Conservation (phyloP, 2,888 invertebrate species). For the Acanthacorydalis orientalis region DNA sequence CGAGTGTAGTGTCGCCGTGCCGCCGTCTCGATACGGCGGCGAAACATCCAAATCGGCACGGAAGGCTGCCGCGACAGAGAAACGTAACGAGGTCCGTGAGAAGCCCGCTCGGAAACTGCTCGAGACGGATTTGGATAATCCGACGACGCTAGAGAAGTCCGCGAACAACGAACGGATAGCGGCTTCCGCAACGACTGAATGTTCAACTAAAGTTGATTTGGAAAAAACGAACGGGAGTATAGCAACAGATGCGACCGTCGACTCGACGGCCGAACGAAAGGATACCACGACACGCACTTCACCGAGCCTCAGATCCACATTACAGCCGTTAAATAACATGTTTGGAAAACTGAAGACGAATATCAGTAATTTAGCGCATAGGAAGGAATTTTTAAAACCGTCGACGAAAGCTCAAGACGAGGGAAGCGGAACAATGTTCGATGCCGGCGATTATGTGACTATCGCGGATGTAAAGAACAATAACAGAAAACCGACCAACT, state of each 20-base stretch:
- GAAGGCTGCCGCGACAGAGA: slow-evolving; percentile 8
- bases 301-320: slow-evolving; percentile 20
- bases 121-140: slow-evolving; percentile 16
- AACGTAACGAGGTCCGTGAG: slow-evolving; percentile 9
- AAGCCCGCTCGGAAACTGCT: slow-evolving; percentile 11
- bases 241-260: slow-evolving; percentile 22
- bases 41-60: slow-evolving; percentile 6
- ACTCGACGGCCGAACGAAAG: slow-evolving; percentile 3
- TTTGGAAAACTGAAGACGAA: slow-evolving; percentile 47
- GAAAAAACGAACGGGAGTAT: slow-evolving; percentile 23
- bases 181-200: slow-evolving; percentile 5
- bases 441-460: slow-evolving; percentile 70
- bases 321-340: slow-evolving; percentile 52
- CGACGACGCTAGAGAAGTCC: slow-evolving; percentile 11
- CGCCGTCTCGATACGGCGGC: slow-evolving; percentile 8
- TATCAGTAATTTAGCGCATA: slow-evolving; percentile 17
- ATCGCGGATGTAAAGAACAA: slow-evolving; percentile 70
- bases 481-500: slow-evolving; percentile 39
- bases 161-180: not conserved
- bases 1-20: slow-evolving; percentile 27
- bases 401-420: slow-evolving; percentile 17
- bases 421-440: slow-evolving; percentile 18
- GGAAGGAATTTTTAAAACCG: slow-evolving; percentile 30
- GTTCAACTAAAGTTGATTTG: slow-evolving; percentile 16
- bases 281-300: not conserved